Conservation (phyloP, 2,113 vertebrate species). For the Geococcyx californianus region DNA sequence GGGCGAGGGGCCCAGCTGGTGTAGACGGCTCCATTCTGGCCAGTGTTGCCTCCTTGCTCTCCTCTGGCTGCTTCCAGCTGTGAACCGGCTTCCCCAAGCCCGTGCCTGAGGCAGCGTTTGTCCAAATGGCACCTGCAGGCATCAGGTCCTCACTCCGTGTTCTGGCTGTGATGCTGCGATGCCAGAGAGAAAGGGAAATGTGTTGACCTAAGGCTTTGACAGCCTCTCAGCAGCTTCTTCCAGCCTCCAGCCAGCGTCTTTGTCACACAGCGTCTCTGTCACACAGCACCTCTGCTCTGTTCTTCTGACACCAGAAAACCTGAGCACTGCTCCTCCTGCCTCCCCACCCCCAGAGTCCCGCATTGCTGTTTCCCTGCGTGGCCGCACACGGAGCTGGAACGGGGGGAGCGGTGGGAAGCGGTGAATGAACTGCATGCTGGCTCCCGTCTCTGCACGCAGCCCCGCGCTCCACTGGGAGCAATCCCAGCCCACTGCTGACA, state of each 20-base stretch:
- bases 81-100: neutral
- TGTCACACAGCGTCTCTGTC: neutral
- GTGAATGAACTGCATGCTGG: neutral
- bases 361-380: neutral
- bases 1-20: accelerated
- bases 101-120: neutral
- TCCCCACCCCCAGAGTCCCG: neutral
- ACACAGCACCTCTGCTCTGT: neutral
- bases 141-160: neutral
- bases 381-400: neutral
- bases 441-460: neutral
- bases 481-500: neutral
- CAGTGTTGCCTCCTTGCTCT: neutral
- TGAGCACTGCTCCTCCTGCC: neutral
- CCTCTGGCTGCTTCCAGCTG: neutral
- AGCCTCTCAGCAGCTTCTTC: neutral
- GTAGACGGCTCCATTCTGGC: neutral
- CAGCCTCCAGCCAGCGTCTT: neutral
- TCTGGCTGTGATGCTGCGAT: neutral
- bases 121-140: neutral
- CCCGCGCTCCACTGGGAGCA: neutral
- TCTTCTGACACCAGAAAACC: neutral
- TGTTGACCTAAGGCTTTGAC: neutral
- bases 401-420: neutral
- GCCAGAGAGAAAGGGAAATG: neutral